Conservation (phyloP, 2,113 vertebrate species). For the Gadus chalcogrammus region DNA sequence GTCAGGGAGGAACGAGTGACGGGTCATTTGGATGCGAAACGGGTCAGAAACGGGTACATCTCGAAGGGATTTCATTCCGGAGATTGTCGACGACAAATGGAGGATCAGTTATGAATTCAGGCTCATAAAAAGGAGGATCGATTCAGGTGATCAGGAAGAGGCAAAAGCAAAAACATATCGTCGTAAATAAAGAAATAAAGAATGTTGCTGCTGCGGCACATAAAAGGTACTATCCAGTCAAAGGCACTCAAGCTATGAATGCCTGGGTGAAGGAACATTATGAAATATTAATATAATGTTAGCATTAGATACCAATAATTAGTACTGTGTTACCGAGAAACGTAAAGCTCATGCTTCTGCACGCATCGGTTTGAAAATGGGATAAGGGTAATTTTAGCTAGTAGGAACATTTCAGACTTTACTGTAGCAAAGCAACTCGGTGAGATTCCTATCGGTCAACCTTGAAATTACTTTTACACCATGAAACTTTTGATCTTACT, state of each 20-base stretch:
- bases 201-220: constrained; percentile 21
- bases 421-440: no score
- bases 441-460: no score
- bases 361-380: no score
- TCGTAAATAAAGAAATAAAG: constrained; percentile 24
- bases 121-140: constrained; percentile 23
- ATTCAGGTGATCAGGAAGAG: constrained; percentile 41
- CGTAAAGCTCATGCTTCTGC: no score
- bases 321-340: no score
- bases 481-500: no score
- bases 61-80: not conserved
- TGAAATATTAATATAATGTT: not conserved
- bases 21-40: not conserved
- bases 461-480: no score
- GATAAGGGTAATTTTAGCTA: no score
- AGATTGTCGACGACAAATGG: constrained; percentile 44
- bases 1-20: no score
- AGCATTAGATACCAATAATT: no score
- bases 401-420: no score
- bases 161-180: constrained; percentile 42
- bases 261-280: not conserved
- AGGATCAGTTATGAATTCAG: constrained; percentile 30
- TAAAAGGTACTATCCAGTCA: constrained; percentile 59
- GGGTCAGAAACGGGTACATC: not conserved
- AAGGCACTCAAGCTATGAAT: not conserved